phyloP scores from a whole-genome alignment of 2,797 vertebrate genomes.

The Takifugu ocellatus region DNA sequence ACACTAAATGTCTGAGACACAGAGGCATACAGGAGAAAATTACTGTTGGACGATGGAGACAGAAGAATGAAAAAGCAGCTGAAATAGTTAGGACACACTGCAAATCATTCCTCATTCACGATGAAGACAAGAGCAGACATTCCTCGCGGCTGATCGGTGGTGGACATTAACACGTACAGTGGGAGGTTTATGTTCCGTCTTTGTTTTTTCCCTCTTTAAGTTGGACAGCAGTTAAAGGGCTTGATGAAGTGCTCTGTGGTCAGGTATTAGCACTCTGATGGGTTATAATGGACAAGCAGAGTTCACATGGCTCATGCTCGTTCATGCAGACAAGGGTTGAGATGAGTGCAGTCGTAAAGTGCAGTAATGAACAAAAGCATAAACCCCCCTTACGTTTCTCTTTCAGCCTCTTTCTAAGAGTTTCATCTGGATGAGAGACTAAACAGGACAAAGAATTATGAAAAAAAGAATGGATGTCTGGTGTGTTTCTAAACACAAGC shows the following conservation, averaged over 20 bases:
- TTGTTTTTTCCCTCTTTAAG: constrained; percentile 7
- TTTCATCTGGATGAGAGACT: constrained; percentile 88
- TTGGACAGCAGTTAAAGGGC: constrained; percentile 11
- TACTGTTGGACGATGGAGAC: constrained; percentile 55
- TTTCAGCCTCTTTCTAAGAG: constrained; percentile 98
- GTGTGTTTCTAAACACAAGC: neutral
- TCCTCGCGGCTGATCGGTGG: constrained; percentile 36
- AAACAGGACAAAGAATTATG: constrained; percentile 69
- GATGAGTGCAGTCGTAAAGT: constrained; percentile 52
- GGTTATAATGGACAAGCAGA: constrained; percentile 80
- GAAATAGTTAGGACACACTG: constrained; percentile 56
- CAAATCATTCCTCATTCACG: constrained; percentile 61
- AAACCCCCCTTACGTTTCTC: constrained; percentile 93
- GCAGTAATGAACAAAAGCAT: constrained; percentile 60
- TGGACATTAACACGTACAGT: constrained; percentile 15
- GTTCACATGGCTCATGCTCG: constrained; percentile 75
- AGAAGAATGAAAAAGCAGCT: constrained; percentile 58
- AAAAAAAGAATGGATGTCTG: constrained; percentile 38
- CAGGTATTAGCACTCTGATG: constrained; percentile 43
- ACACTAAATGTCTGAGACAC: constrained; percentile 37
- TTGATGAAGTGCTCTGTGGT: constrained; percentile 19
- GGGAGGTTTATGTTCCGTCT: constrained; percentile 6
- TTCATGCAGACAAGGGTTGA: constrained; percentile 73
- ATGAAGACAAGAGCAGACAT: constrained; percentile 48
- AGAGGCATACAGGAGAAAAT: constrained; percentile 44